phyloP scores from a whole-genome alignment of 2,888 invertebrate genomes.

The Cataglyphis rosenhaueri region DNA sequence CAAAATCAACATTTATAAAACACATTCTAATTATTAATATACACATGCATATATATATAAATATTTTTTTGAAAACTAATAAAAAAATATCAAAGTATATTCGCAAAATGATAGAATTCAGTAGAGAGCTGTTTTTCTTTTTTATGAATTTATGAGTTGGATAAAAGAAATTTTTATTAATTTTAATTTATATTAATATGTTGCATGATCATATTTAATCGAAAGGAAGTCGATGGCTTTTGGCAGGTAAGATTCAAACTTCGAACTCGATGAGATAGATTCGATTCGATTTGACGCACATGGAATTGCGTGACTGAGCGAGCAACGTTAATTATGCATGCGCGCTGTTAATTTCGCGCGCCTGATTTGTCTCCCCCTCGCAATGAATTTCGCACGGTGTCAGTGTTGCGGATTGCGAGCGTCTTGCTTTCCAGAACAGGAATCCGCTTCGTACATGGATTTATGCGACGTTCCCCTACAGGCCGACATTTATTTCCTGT shows the following conservation, averaged over 20 bases:
- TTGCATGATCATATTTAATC: neutral
- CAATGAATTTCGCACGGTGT: slow-evolving; percentile 53
- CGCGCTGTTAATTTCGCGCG: slow-evolving; percentile 55
- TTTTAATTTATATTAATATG: neutral
- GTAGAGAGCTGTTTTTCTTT: neutral
- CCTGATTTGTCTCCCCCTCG: slow-evolving; percentile 53
- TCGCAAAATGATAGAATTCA: neutral
- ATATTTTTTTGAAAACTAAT: neutral
- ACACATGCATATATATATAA: neutral
- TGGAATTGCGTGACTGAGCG: slow-evolving; percentile 49
- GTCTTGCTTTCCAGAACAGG: slow-evolving; percentile 51
- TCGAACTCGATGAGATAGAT: slow-evolving; percentile 39
- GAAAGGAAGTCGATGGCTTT: neutral
- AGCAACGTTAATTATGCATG: slow-evolving; percentile 53
- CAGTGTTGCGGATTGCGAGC: slow-evolving; percentile 49
- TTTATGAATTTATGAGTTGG: neutral
- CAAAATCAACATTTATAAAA: neutral
- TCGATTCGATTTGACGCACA: slow-evolving; percentile 46
- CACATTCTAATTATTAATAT: neutral
- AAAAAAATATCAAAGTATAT: neutral
- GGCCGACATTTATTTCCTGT: slow-evolving; percentile 48
- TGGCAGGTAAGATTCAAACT: slow-evolving; percentile 15
- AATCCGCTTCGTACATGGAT: slow-evolving; percentile 49
- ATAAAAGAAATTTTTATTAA: neutral
- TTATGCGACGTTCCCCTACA: slow-evolving; percentile 48